Evolutionary conservation across 2,888 invertebrate genomes (phyloP), one percentile per base, ranked within the genome.

Genomic region (Imbricaverruca yamaguchii): DNA sequence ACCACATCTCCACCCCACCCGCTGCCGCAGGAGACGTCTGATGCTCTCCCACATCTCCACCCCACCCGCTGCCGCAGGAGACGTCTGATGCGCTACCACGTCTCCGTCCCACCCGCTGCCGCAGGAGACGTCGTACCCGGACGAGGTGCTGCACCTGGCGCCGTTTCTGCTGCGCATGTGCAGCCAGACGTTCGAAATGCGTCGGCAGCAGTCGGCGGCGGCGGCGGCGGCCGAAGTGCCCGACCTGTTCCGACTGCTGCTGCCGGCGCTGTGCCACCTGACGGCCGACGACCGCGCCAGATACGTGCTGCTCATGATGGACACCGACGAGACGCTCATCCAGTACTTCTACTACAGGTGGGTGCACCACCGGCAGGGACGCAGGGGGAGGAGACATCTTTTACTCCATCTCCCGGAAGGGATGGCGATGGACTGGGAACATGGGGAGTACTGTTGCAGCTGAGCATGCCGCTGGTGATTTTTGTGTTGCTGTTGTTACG

Each of bases 241-340:
- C 90, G 94, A 96, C 87, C 89, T 95, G 80, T 87, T 97, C 25
- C 90, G 95, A 81, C 90, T 96, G 69, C 91, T 97, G 89, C 88
- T 97, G 82, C 96, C 97, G 6, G 95, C 95, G 1, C 88, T 97
- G 9, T 97, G 96, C 85, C 95, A 97, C 87, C 90, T 97, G 84
- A 93, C 95, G 63, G 94, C 96, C 53, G 97, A 97, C 88, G 96
- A 97, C 85, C 92, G 93, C 85, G 92, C 95, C 0, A 90, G 96
- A 84, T 91, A 92, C 85, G 92, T 95, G 82, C 89, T 96, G 83
- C 88, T 96, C 80, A 91, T 92, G 82, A 89, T 86, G 80, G 83
- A 85, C 23, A 82, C 85, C 39, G 85, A 85, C n/a, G 82, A 84
- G 61, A 63, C 85, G n/a, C 84, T 87, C 23, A 84, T 84, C 80